Base-by-base conservation (phyloP, 2,888 invertebrate species). In the Elysia crispata region DNA sequence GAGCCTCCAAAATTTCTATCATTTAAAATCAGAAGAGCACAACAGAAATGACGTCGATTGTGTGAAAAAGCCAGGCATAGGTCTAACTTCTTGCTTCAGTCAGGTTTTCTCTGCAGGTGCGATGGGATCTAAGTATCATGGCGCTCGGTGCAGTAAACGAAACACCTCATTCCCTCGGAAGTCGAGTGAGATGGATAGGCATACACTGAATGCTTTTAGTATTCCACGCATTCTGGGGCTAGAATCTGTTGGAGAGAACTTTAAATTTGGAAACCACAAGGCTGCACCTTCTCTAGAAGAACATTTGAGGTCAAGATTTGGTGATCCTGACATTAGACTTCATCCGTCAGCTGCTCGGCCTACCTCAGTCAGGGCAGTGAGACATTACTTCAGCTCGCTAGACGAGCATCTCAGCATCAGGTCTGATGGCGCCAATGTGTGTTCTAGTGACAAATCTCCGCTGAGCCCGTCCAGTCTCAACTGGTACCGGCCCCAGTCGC, bases 401-500 rank as follows among this genome's bases (percentile, higher is more conserved):
- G 54, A n/a, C 6, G 67, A 8, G 1, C 30, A 20, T 18, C 20
- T 20, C 20, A 28, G 49, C 1, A 33, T 31, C 0, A 54, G 64
- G 28, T 41, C 23, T 18, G 62, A 57, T 18, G 67, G 49, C 15
- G 50, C 54, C 18, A 67, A 57, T n/a, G 31, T 67, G 3, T 50
- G 30, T 23, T 50, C 30, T 23, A 30, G 66, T 1, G 28, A 54
- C n/a, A 28, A 31, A n/a, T 76, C 76, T 20, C 66, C 76, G 31
- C 67, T 66, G 31, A 76, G 76, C 28, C 76, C 11, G 23, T 60
- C 77, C 0, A 77, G 77, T 23, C 49, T 77, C 6, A 69, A 77
- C 60, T 77, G 77, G 77, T 77, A 77, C 54, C 69, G 60, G 31
- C 77, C 77, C 20, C 77, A 77, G 70, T 77, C 77, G 5, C 13